These are phyloP conservation scores for Aricia artaxerxes DNA, from an alignment of 2,888 invertebrate genomes.

Conservation along the genomic window DNA sequence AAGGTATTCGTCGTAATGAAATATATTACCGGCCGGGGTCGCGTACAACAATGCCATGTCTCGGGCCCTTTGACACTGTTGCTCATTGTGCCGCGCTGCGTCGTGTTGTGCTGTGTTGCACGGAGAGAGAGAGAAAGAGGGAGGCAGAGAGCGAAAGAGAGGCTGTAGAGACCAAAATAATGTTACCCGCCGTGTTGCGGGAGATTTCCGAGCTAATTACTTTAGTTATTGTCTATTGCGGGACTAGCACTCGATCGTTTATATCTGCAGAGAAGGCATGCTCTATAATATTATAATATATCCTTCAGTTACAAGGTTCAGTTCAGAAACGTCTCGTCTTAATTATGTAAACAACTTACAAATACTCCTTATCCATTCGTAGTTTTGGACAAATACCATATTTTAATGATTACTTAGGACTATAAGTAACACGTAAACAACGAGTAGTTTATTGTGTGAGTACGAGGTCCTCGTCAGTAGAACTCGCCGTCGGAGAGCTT, in stretches of 20 bases:
- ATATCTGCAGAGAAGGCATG: neutral
- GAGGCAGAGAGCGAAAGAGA: no score
- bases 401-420: neutral
- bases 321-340: no score
- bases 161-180: neutral
- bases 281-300: neutral
- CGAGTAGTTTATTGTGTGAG: neutral
- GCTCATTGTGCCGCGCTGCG: neutral
- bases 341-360: no score
- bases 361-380: no score
- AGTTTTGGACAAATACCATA: neutral
- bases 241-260: neutral
- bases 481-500: constrained; percentile 70
- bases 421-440: neutral
- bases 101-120: neutral
- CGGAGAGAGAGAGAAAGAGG: neutral
- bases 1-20: constrained; percentile 16
- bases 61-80: constrained; percentile 19
- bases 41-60: neutral
- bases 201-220: neutral
- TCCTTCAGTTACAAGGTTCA: no score
- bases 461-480: constrained; percentile 45
- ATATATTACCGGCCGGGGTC: constrained; percentile 3
- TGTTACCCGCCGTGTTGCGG: neutral
- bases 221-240: neutral